A percentile compares a stretch with the other conserved stretches of the same genome.
Evolutionary conservation across 2,113 vertebrate genomes (phyloP).

Genomic region (Dicaeum eximium): DNA sequence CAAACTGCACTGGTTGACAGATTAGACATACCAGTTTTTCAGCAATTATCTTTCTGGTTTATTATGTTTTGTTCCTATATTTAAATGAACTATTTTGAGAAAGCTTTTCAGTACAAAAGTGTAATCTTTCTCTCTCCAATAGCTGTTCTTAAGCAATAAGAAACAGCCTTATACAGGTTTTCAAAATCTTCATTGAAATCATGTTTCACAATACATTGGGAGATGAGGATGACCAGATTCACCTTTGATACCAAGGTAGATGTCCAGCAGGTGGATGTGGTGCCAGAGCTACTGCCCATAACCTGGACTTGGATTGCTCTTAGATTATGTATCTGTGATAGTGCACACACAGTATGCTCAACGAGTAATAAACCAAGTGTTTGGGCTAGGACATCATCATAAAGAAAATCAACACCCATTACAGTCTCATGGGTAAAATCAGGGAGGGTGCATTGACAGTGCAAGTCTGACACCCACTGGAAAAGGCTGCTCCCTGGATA

Average conservation of each 20-base stretch:
- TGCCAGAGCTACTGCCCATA: not conserved
- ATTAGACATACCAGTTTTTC: not conserved
- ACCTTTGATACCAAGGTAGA: not conserved
- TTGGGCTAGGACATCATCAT: not conserved
- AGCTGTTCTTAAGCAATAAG: not conserved
- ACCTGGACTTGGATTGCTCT: not conserved
- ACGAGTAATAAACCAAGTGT: not conserved
- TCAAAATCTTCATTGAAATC: not conserved
- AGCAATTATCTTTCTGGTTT: not conserved
- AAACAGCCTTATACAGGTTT: not conserved
- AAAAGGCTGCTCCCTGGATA: not conserved
- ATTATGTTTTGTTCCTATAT: not conserved
- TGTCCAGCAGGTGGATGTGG: accelerated
- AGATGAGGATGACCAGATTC: not conserved
- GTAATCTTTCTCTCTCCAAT: not conserved
- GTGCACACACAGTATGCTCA: accelerated
- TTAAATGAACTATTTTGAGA: not conserved
- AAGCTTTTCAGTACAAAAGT: not conserved
- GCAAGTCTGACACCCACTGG: accelerated
- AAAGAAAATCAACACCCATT: not conserved
- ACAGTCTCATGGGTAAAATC: not conserved
- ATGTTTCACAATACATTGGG: not conserved
- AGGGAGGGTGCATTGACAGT: not conserved
- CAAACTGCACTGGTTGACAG: not conserved
- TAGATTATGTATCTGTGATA: accelerated